Evolutionary conservation across 1,140 invertebrate genomes (phyloP).

Genomic region (Globodera rostochiensis): DNA sequence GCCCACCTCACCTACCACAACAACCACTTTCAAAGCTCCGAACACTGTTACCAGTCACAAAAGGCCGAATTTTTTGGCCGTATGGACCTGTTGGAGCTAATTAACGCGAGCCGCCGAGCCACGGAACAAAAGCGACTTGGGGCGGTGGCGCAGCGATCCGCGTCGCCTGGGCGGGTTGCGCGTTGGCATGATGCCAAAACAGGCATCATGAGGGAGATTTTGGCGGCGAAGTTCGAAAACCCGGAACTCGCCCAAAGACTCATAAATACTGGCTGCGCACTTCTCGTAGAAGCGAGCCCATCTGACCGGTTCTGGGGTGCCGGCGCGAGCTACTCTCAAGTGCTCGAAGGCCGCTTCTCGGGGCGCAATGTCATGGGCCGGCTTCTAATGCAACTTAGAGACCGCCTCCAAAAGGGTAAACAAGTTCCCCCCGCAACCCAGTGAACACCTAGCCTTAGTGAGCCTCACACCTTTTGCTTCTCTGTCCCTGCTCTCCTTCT

Average conservation of each 20-base stretch:
- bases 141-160: not conserved
- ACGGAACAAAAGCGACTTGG: not conserved
- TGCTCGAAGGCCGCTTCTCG: not conserved
- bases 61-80: not conserved
- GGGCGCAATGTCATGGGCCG: not conserved
- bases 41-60: not conserved
- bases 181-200: not conserved
- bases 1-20: not conserved
- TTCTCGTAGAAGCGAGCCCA: not conserved
- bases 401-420: not conserved
- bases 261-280: not conserved
- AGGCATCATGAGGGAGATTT: not conserved
- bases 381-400: slow-evolving; percentile 4
- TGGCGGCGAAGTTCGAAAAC: not conserved
- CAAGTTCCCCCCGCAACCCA: too few species aligned
- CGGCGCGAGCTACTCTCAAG: not conserved
- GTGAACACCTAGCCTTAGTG: too few species aligned
- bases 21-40: not conserved
- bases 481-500: not conserved
- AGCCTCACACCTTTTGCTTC: slow-evolving; percentile 10
- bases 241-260: not conserved
- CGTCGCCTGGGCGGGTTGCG: not conserved
- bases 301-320: not conserved
- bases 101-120: not conserved
- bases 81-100: not conserved